These are phyloP conservation scores for Balearica regulorum DNA, from an alignment of 2,797 vertebrate species.

Conservation along the genomic window DNA sequence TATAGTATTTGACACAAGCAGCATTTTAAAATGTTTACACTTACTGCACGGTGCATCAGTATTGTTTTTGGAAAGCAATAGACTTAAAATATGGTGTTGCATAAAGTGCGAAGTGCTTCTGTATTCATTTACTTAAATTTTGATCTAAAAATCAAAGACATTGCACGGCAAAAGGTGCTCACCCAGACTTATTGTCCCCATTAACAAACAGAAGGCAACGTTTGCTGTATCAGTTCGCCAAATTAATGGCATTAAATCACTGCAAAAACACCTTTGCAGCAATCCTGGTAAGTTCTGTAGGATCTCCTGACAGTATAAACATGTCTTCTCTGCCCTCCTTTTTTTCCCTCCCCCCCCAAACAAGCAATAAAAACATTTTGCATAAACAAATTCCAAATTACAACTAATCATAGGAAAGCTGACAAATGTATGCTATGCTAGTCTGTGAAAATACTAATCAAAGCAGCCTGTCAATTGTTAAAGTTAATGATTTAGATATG, in stretches of 20 bases:
- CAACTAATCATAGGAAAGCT: conserved; percentile 77
- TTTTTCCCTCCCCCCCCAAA: conserved; percentile 8
- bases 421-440: conserved; percentile 75
- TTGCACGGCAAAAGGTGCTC: background rate
- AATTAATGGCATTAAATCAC: background rate
- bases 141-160: conserved; percentile 16
- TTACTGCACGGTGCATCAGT: background rate
- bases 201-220: background rate
- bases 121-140: conserved; percentile 18
- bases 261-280: background rate
- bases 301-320: conserved; percentile 38
- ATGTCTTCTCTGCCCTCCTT: conserved; percentile 10
- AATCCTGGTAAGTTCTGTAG: background rate
- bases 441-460: conserved; percentile 80
- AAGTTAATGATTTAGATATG: conserved; percentile 81
- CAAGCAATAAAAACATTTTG: conserved; percentile 75
- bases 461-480: conserved; percentile 80
- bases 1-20: conserved; percentile 13
- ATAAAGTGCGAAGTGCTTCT: background rate
- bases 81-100: background rate
- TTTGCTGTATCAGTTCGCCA: conserved; percentile 10
- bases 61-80: conserved; percentile 22
- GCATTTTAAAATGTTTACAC: conserved; percentile 13
- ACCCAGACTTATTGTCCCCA: background rate
- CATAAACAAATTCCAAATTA: conserved; percentile 79